Conservation (phyloP, 2,888 invertebrate genomes). For the Drosophila mimica region DNA sequence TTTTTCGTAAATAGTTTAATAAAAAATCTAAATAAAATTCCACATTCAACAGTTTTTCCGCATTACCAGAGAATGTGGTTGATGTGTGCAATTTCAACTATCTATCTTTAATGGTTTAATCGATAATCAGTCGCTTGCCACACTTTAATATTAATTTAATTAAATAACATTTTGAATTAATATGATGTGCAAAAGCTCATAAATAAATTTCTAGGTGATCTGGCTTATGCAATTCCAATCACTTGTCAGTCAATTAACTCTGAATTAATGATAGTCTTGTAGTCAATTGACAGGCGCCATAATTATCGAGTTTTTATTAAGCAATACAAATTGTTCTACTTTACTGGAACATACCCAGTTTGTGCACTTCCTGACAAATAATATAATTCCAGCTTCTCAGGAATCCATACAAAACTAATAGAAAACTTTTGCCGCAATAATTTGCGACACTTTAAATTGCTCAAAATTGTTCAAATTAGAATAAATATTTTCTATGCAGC, state of each 20-base stretch:
- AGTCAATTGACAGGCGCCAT: no score
- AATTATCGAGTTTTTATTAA: background rate
- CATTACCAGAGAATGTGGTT: background rate
- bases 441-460: background rate
- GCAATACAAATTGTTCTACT: background rate
- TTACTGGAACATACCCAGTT: background rate
- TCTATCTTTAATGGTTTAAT: background rate
- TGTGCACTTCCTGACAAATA: background rate
- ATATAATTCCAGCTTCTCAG: no score
- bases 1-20: background rate
- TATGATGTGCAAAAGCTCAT: no score
- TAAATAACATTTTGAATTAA: background rate
- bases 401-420: no score
- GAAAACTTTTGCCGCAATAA: background rate
- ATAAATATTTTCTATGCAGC: background rate
- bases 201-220: no score
- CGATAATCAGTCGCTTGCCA: no score
- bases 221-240: background rate
- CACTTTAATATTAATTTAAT: no score
- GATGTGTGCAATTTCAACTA: background rate
- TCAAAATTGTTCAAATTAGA: no score
- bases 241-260: background rate
- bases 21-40: background rate
- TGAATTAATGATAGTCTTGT: background rate
- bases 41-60: background rate